Percentiles rank a stretch among this genome's conserved stretches.
Conservation (phyloP, 2,797 vertebrate genomes). For the Kryptopterus vitreolus region DNA sequence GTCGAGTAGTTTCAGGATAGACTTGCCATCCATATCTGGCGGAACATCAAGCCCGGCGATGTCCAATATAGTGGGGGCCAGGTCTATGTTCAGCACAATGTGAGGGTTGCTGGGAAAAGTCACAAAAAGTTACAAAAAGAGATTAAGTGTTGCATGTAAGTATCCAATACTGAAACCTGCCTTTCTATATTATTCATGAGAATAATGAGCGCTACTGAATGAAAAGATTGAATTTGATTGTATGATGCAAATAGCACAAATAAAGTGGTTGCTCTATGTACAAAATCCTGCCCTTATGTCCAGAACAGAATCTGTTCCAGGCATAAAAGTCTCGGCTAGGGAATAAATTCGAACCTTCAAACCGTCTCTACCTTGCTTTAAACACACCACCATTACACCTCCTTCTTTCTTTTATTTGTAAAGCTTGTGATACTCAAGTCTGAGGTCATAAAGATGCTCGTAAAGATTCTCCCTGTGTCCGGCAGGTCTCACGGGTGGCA, state of each 20-base stretch:
- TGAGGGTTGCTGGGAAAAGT: conserved; percentile 83
- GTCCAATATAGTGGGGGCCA: conserved; percentile 94
- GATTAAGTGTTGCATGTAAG: not conserved
- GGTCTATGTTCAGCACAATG: conserved; percentile 94
- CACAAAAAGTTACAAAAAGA: not conserved
- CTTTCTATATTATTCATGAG: not conserved
- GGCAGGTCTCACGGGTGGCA: conserved; percentile 35
- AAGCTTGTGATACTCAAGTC: conserved; percentile 2
- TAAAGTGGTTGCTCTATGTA: not conserved
- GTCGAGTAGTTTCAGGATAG: conserved; percentile 87
- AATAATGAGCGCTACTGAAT: not conserved
- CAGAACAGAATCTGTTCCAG: not conserved
- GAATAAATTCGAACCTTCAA: not conserved
- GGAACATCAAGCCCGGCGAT: conserved; percentile 93
- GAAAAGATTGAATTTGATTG: not conserved
- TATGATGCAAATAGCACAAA: not conserved
- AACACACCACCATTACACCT: not conserved
- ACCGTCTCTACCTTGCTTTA: not conserved
- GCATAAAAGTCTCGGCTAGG: not conserved
- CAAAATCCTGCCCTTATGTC: not conserved
- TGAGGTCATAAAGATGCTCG: not conserved
- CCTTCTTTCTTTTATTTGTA: not conserved
- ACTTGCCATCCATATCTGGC: conserved; percentile 93
- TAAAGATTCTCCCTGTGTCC: conserved; percentile 21
- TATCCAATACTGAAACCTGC: not conserved